Evolutionary conservation across 2,888 invertebrate genomes (phyloP), one percentile per base, ranked within the genome.

Genomic region (Celastrina argiolus): DNA sequence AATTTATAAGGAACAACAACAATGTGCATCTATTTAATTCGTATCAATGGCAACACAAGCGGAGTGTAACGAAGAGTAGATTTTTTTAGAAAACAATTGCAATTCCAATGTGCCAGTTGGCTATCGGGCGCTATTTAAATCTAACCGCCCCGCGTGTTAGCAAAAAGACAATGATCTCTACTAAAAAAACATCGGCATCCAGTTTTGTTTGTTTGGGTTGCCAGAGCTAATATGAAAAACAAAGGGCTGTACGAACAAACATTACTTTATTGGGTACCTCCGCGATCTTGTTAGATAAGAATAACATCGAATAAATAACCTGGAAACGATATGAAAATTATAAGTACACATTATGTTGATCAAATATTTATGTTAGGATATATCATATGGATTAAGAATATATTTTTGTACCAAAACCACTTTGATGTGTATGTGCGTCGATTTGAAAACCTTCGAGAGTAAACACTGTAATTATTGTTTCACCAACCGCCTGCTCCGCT

Each of bases 91-190:
- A 61, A 61, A 61, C 61, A 61, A 61, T 61, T 36, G 61, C 61
- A 61, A 39, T 61, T 61, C 61, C 61, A 14, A 61, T 39, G 61
- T 61, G 61, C 61, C 61, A 61, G 61, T 61, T 39, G 61, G 61
- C 61, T 36, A 61, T 61, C 26, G 36, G 34, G 61, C 61, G 61
- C 36, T 39, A 61, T 61, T 61, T 61, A 39, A 34, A 61, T 61
- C 36, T 61, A 61, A 39, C 61, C 61, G 36, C 36, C 34, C 12
- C 51, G 26, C 61, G 14, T 22, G 39, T 14, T 26, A 61, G 18
- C 36, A 61, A 61, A 61, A 61, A 12, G 36, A 61, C 39, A 61
- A 39, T 61, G 61, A 61, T 61, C 26, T 39, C 61, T 61, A 39
- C 31, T 34, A 61, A 61, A 61, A 61, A 61, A 39, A 39, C 39